Percentiles rank a stretch among this genome's conserved stretches.
phyloP scores from a whole-genome alignment of 2,888 invertebrate species.

The Dolomedes plantarius region DNA sequence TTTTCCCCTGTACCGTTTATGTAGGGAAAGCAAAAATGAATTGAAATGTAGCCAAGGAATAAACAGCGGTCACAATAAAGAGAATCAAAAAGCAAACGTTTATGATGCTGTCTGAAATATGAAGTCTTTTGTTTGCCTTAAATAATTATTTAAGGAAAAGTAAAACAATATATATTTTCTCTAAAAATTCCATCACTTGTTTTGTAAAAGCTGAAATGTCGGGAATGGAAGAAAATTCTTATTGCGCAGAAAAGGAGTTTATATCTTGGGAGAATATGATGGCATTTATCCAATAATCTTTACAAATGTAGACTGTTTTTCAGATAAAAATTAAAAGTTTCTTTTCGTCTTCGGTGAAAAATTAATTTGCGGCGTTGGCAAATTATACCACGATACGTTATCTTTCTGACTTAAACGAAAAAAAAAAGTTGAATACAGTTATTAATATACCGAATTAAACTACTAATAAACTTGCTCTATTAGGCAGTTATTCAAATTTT shows the following conservation, averaged over 20 bases:
- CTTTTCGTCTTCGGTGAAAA: neutral
- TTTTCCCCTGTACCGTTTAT: neutral
- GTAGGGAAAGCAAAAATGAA: no score
- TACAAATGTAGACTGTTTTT: slow-evolving; percentile 11
- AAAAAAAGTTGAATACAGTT: no score
- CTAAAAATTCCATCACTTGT: neutral
- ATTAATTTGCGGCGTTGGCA: neutral
- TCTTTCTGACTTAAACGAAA: no score
- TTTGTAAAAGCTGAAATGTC: neutral
- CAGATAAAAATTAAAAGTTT: neutral
- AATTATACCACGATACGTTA: no score
- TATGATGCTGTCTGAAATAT: neutral
- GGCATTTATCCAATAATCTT: slow-evolving; percentile 14
- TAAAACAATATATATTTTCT: neutral
- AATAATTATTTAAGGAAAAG: neutral
- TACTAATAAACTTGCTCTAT: no score
- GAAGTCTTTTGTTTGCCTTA: slow-evolving; percentile 4
- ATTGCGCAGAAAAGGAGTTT: neutral
- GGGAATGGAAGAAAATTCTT: neutral
- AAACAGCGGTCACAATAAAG: neutral
- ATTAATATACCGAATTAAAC: no score
- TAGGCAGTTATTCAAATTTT: no score
- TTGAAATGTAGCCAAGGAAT: neutral
- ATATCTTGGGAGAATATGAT: neutral
- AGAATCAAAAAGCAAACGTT: neutral